Conservation (phyloP, 2,888 invertebrate genomes). For the Aspidiotus rigidus region DNA sequence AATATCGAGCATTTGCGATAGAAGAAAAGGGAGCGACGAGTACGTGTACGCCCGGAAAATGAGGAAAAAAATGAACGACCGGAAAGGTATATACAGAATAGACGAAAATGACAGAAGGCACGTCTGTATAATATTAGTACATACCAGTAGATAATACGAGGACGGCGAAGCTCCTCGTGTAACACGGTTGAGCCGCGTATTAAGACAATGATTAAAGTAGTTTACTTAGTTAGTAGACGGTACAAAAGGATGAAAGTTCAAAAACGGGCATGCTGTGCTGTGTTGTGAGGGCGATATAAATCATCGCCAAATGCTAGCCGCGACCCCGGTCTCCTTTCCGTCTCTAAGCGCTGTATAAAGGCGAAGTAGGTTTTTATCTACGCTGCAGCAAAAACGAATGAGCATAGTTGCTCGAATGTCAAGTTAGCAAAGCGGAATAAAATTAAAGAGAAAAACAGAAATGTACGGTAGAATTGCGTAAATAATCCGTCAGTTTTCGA, state of each 20-base stretch:
- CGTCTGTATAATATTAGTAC: no score
- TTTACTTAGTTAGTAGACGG: slow-evolving; percentile 22
- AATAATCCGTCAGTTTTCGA: slow-evolving; percentile 33
- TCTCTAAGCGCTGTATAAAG: background rate
- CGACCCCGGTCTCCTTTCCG: slow-evolving; percentile 1
- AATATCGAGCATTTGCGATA: no score
- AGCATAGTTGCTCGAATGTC: background rate
- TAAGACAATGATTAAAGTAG: slow-evolving; percentile 30
- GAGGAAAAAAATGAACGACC: no score
- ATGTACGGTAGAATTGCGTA: slow-evolving; percentile 17
- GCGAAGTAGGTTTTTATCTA: background rate
- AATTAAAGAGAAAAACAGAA: slow-evolving; percentile 22
- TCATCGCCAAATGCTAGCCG: slow-evolving; percentile 31
- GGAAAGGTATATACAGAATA: no score
- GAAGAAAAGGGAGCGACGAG: no score
- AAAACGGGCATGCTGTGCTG: slow-evolving; percentile 6
- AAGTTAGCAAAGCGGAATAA: slow-evolving; percentile 5
- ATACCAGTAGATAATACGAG: no score
- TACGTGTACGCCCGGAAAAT: no score
- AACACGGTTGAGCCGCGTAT: slow-evolving; percentile 8
- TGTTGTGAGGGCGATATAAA: slow-evolving; percentile 17
- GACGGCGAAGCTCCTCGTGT: background rate
- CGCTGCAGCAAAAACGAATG: slow-evolving; percentile 1
- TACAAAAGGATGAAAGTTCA: slow-evolving; percentile 26
- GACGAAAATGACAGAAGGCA: no score